Evolutionary conservation across 2,113 vertebrate genomes (phyloP).

Genomic region (Cyanoramphus novaezelandiae): DNA sequence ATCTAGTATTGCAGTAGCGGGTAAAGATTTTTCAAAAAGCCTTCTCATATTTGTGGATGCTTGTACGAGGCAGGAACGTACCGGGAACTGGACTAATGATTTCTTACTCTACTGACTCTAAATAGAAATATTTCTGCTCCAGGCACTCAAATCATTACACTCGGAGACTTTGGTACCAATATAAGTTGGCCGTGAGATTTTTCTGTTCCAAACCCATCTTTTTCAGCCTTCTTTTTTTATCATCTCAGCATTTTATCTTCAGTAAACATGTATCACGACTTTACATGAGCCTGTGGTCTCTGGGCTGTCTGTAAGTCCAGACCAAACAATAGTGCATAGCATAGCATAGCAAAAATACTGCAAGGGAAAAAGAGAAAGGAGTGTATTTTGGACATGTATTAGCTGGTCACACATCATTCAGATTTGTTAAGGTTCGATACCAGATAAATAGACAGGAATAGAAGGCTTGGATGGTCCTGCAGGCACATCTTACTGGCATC

Average conservation of each 20-base stretch:
- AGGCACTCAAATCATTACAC: neutral
- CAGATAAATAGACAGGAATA: neutral
- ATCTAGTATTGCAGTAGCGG: neutral
- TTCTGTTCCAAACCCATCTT: neutral
- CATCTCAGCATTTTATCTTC: neutral
- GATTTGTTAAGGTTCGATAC: neutral
- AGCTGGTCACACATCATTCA: neutral
- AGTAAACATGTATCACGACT: neutral
- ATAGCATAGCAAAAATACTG: neutral
- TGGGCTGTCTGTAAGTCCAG: neutral
- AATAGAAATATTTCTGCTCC: conserved; percentile 5
- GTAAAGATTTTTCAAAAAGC: conserved; percentile 11
- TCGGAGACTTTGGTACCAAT: neutral
- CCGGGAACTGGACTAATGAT: neutral
- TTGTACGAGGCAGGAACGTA: neutral
- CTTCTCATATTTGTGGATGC: neutral
- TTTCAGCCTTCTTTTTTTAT: neutral
- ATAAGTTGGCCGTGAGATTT: neutral
- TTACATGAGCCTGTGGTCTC: neutral
- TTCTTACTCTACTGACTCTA: neutral
- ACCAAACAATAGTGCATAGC: neutral
- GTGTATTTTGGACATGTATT: neutral
- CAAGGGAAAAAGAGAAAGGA: neutral
- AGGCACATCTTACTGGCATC: neutral
- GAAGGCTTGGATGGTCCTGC: neutral